Evolutionary conservation across 2,797 vertebrate species (phyloP).

Genomic region (Ceyx erithaca): DNA sequence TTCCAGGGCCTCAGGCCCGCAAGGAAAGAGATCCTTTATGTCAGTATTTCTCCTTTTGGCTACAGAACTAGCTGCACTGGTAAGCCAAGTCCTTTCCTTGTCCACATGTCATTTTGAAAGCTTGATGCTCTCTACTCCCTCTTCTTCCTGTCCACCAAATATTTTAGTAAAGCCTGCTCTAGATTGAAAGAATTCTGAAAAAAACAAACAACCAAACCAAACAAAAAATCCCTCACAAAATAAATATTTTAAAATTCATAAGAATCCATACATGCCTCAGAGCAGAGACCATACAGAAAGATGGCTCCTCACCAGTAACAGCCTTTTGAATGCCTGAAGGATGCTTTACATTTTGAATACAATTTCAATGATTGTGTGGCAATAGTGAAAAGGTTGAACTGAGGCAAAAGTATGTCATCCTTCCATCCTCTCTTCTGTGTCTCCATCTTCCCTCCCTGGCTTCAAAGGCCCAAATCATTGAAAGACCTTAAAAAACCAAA

Average conservation of each 20-base stretch:
- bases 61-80: neutral
- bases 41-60: constrained; percentile 27
- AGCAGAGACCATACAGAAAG: neutral
- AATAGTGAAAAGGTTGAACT: neutral
- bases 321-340: neutral
- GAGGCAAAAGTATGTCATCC: neutral
- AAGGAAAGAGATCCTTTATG: constrained; percentile 57
- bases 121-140: neutral
- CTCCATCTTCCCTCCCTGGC: neutral
- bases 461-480: neutral
- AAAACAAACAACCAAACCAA: too few species aligned
- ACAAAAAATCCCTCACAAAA: neutral
- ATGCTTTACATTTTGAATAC: neutral
- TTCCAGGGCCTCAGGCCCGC: constrained; percentile 48
- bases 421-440: neutral
- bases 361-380: neutral
- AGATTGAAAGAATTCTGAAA: neutral
- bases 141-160: neutral
- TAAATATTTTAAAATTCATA: neutral
- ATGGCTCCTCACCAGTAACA: neutral
- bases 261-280: neutral
- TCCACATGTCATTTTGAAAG: neutral
- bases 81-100: neutral
- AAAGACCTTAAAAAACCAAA: neutral
- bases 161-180: neutral